phyloP scores from a whole-genome alignment of 2,113 vertebrate genomes.

The Chitala chitala region DNA sequence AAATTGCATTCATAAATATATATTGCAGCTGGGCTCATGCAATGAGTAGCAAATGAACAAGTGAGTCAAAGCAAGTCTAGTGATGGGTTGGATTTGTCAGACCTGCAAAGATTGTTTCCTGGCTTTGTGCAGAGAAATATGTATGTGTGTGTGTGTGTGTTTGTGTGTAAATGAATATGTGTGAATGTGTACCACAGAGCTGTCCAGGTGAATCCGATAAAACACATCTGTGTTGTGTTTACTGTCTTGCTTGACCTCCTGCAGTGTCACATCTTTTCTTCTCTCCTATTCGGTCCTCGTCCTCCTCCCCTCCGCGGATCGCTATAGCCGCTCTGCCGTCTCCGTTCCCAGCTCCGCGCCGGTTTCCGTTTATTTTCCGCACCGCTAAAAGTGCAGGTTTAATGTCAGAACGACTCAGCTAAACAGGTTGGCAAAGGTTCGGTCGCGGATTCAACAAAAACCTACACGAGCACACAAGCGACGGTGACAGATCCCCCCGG shows the following conservation, averaged over 20 bases:
- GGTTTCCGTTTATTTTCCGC: neutral
- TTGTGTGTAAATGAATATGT: neutral
- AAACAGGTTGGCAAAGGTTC: too few relatives aligned
- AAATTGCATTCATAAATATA: constrained; percentile 22
- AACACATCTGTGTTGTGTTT: neutral
- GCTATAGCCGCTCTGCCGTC: neutral
- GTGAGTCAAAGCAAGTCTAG: neutral
- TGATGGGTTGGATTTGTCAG: too few relatives aligned
- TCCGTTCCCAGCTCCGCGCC: neutral
- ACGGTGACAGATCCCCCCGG: too few relatives aligned
- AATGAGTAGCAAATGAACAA: neutral
- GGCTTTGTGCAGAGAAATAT: neutral
- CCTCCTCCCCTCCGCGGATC: neutral
- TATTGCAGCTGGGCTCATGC: neutral
- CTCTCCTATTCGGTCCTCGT: neutral
- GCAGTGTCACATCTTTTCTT: neutral
- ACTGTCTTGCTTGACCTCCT: neutral
- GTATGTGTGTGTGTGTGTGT: neutral
- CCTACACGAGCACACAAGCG: too few relatives aligned
- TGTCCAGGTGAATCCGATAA: constrained; percentile 8
- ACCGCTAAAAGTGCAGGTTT: neutral
- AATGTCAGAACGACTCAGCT: constrained; percentile 3
- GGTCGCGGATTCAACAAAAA: too few relatives aligned
- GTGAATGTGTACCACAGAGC: neutral
- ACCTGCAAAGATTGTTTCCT: neutral